phyloP scores from a whole-genome alignment of 1,140 invertebrate genomes.

The Rhyzopertha dominica region DNA sequence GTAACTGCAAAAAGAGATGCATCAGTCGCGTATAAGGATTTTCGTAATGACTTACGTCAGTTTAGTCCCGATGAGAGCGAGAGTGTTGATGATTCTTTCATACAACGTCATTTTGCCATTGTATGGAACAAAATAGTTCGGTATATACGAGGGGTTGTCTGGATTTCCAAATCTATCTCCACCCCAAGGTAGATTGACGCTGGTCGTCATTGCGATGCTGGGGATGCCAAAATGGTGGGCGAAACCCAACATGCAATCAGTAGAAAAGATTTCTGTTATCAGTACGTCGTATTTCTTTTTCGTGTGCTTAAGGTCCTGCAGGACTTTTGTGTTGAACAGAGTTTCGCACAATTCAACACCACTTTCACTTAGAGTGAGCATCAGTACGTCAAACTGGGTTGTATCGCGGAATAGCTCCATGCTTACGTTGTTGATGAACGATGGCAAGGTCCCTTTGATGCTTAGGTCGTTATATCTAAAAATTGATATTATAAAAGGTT shows the following conservation, averaged over 20 bases:
- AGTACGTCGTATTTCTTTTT: conserved; percentile 57
- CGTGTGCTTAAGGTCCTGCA: conserved; percentile 23
- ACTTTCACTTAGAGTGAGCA: conserved; percentile 16
- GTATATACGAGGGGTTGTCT: conserved; percentile 58
- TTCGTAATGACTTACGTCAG: too few species aligned
- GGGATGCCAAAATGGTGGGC: conserved; percentile 52
- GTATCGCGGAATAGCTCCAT: conserved; percentile 8
- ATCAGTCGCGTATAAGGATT: too few species aligned
- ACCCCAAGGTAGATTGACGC: conserved; percentile 50
- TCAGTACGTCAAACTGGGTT: conserved; percentile 9
- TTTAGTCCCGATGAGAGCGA: conserved; percentile 16
- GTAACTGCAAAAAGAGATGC: too few species aligned
- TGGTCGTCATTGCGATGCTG: conserved; percentile 53
- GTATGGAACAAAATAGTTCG: conserved; percentile 48
- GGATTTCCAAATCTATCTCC: conserved; percentile 50
- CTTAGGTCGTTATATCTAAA: conserved; percentile 41
- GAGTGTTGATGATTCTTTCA: conserved; percentile 48
- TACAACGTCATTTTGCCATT: conserved; percentile 51
- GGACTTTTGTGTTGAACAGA: conserved; percentile 18
- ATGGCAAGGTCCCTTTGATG: conserved; percentile 29
- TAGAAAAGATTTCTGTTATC: conserved; percentile 59
- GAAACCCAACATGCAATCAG: conserved; percentile 59
- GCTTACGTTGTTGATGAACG: conserved; percentile 31
- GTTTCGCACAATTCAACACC: conserved; percentile 18
- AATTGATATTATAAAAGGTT: too few species aligned